Base-by-base conservation (phyloP, 2,888 invertebrate genomes). In the Marronus borbonicus region DNA sequence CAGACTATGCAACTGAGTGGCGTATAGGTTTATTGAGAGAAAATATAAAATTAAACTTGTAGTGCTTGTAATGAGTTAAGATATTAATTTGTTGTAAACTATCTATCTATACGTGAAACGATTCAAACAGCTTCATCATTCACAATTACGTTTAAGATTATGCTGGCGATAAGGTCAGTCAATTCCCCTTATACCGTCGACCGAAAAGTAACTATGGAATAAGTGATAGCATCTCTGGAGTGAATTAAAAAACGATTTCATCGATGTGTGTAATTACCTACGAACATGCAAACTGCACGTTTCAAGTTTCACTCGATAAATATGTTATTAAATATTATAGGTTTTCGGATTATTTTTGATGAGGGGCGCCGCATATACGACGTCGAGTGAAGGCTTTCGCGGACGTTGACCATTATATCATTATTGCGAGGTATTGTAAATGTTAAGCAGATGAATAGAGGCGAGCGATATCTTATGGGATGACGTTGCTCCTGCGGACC, bases 41-140 rank as follows among this genome's bases (percentile, higher is more conserved):
- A 52, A 52, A 52, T n/a, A 52, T n/a, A n/a, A 12, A 20, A n/a
- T n/a, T 20, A 20, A 55, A n/a, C 20, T 20, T 20, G 55, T 55
- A 55, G 17, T 4, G n/a, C 20, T 55, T 14, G 55, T 62, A 62
- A 62, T 62, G 62, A 62, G 28, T 62, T 62, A 24, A 62, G 31
- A 31, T 62, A 62, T 28, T 31, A 62, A 62, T 62, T 62, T 62
- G 28, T 28, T 62, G 31, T 62, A 62, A 62, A 62, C 28, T 62
- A 44, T 44, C 44, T 8, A 44, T 44, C 44, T 44, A 44, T 44
- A 62, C 62, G 28, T 12, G 20, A 20, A 58, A 62, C 28, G 62
- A 62, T 62, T 62, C 28, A 62, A 62, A 20, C 24, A 62, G 62
- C 62, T 62, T 62, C 28, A 28, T 62, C 62, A 62, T 62, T 62